Evolutionary conservation across 2,797 vertebrate species (phyloP).

Genomic region (Aulostomus chinensis): DNA sequence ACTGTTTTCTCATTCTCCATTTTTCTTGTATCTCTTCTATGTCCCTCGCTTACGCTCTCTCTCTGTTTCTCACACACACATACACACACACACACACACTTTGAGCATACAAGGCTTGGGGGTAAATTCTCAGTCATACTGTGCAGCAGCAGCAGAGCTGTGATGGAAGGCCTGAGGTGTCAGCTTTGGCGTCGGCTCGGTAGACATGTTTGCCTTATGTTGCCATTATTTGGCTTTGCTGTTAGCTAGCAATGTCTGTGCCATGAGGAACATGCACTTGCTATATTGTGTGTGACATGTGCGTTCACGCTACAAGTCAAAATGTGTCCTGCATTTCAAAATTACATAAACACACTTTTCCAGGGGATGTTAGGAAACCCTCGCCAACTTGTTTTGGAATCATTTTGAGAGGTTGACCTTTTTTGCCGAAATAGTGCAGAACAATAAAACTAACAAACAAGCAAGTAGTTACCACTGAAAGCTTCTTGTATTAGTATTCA

Average conservation of each 20-base stretch:
- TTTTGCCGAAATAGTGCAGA: slow-evolving; percentile 11
- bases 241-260: slow-evolving; percentile 29
- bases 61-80: too few species aligned
- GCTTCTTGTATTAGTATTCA: slow-evolving; percentile 8
- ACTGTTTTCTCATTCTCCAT: slow-evolving; percentile 4
- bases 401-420: slow-evolving; percentile 49
- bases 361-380: slow-evolving; percentile 46
- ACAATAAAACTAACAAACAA: slow-evolving; percentile 30
- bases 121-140: slow-evolving; percentile 19
- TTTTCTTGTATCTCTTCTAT: slow-evolving; percentile 1
- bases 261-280: slow-evolving; percentile 19
- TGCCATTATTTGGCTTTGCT: slow-evolving; percentile 57
- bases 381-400: slow-evolving; percentile 26
- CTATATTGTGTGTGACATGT: slow-evolving; percentile 56
- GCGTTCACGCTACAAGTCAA: slow-evolving; percentile 42
- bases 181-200: slow-evolving; percentile 45
- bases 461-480: slow-evolving; percentile 9
- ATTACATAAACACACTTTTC: slow-evolving; percentile 54
- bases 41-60: background rate
- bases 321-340: slow-evolving; percentile 49
- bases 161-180: slow-evolving; percentile 67
- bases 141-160: slow-evolving; percentile 18
- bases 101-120: slow-evolving; percentile 27
- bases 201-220: slow-evolving; percentile 65
- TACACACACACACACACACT: slow-evolving; percentile 4